Evolutionary conservation across 2,113 vertebrate species (phyloP).

Genomic region (Campylomormyrus tamandua): DNA sequence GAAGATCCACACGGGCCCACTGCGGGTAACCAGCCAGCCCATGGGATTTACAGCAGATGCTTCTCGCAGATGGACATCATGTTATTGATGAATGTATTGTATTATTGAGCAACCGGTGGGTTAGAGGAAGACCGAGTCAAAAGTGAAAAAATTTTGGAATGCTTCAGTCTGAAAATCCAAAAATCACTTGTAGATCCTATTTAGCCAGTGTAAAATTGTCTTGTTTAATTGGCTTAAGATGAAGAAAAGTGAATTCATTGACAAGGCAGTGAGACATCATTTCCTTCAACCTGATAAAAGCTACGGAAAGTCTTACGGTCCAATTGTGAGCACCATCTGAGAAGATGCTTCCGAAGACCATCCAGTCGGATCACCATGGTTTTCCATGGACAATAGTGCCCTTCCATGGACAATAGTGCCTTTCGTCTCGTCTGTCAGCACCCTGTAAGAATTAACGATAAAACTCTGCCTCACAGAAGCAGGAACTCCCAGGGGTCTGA

Average conservation of each 20-base stretch:
- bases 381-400: not conserved
- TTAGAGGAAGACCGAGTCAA: conserved; percentile 13
- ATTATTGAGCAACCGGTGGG: not conserved
- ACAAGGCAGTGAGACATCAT: conserved; percentile 19
- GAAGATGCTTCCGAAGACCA: not conserved
- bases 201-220: conserved; percentile 16
- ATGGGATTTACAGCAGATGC: conserved; percentile 49
- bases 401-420: not conserved
- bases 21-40: conserved; percentile 40
- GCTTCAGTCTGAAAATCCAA: conserved; percentile 9
- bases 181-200: not conserved
- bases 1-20: not conserved
- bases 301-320: not conserved
- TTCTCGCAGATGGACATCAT: conserved; percentile 31
- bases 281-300: not conserved
- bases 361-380: not conserved
- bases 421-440: not conserved
- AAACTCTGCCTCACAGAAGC: conserved; percentile 16
- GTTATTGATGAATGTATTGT: conserved; percentile 8
- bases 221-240: conserved; percentile 30
- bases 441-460: conserved; percentile 27
- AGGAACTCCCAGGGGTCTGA: not conserved
- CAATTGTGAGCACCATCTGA: not conserved
- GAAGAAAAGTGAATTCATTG: conserved; percentile 29
- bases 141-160: not conserved